Base-by-base conservation (phyloP, 2,888 invertebrate species). In the Tridacna crocea region DNA sequence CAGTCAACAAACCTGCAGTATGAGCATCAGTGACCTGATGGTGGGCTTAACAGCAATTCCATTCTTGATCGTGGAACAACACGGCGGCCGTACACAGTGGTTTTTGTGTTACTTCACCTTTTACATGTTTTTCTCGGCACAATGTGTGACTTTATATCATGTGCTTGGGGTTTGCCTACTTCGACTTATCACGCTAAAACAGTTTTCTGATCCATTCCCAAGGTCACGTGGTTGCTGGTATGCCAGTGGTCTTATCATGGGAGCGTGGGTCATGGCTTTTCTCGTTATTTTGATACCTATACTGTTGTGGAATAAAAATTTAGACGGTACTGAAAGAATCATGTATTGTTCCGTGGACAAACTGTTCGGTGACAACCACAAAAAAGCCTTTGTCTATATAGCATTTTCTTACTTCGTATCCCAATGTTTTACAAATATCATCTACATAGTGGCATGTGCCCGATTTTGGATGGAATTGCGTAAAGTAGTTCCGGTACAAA, bases 1-100 rank as follows among this genome's bases (percentile, higher is more conserved):
- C 47, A 68, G 15, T n/a, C 68, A 46, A 17, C 68, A 68, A n/a
- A 68, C 68, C 0, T 68, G 68, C 47, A 68, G 68, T 11, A 46
- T 68, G 68, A 47, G n/a, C 47, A 19, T 46, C 27, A 17, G 27
- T 27, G 68, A 68, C 17, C 27, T 68, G 19, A n/a, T 68, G 46
- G 68, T 68, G 6, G 68, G 68, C 19, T 47, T 68, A 3, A 47
- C 68, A 47, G 26, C 46, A n/a, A n/a, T 68, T 13, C 68, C 47
- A 2, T 19, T 27, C 36, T 22, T 68, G 46, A 47, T 68, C 19
- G 11, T 46, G 17, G 68, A 68, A 22, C 47, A 19, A n/a, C 24
- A n/a, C 10, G 68, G n/a, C 19, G 17, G 68, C 0, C 19, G 19
- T 22, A 68, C 22, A 6, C n/a, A 47, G n/a, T n/a, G 46, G 19